phyloP scores from a whole-genome alignment of 1,140 invertebrate genomes.

The Drosophila teissieri region DNA sequence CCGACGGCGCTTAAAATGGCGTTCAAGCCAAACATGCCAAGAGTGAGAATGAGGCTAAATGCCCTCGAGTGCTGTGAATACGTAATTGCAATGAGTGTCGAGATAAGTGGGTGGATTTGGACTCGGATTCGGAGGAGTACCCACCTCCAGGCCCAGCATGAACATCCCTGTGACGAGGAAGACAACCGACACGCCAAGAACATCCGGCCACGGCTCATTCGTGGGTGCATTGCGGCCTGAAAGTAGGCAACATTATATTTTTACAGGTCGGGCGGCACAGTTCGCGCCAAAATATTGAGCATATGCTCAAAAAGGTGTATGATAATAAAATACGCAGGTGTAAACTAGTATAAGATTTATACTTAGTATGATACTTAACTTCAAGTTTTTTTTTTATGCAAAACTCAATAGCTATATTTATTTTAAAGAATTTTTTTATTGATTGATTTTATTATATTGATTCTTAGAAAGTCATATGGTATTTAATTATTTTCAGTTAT shows the following conservation, averaged over 20 bases:
- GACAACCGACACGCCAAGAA: slow-evolving; percentile 88
- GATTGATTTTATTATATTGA: too few relatives aligned
- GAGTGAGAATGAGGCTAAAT: slow-evolving; percentile 79
- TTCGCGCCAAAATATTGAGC: slow-evolving; percentile 34
- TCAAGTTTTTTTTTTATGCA: too few relatives aligned
- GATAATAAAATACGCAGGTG: too few relatives aligned
- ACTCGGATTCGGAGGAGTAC: neutral
- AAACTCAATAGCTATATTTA: too few relatives aligned
- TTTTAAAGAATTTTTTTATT: too few relatives aligned
- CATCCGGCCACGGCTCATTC: slow-evolving; percentile 89
- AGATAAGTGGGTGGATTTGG: neutral
- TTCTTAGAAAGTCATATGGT: too few relatives aligned
- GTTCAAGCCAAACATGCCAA: slow-evolving; percentile 77
- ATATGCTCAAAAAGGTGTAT: neutral
- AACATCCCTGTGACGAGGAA: slow-evolving; percentile 88
- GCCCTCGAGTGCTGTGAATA: slow-evolving; percentile 76
- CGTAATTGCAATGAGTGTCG: slow-evolving; percentile 6
- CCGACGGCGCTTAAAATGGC: slow-evolving; percentile 72
- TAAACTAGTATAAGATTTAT: too few relatives aligned
- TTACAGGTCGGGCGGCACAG: slow-evolving; percentile 21
- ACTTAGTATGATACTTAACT: too few relatives aligned
- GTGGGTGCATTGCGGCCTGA: slow-evolving; percentile 85
- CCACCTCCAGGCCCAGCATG: slow-evolving; percentile 89
- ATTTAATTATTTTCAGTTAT: too few relatives aligned
- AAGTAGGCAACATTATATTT: slow-evolving; percentile 58